Conservation (phyloP, 2,113 vertebrate species). For the Meles meles region DNA sequence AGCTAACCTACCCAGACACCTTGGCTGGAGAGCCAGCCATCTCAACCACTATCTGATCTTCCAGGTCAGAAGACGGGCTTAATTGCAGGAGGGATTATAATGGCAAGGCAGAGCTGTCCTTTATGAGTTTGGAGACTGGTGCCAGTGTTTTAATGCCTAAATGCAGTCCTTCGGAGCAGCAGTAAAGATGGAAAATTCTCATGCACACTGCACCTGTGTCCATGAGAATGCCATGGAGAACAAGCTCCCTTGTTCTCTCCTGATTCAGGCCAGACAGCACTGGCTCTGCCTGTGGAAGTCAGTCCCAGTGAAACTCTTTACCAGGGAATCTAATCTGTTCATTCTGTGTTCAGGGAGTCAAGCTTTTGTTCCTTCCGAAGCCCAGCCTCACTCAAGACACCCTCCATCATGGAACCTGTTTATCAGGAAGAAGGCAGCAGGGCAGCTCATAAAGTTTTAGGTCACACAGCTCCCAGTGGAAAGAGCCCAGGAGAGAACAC, state of each 20-base stretch:
- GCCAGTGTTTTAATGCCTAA: not conserved
- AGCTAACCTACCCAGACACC: not conserved
- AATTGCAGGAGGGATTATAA: not conserved
- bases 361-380: conserved; percentile 57
- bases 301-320: conserved; percentile 32
- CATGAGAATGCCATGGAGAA: not conserved
- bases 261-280: not conserved
- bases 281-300: not conserved
- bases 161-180: not conserved
- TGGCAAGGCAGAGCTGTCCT: fast-evolving
- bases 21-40: not conserved
- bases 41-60: not conserved
- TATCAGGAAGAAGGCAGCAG: conserved; percentile 52
- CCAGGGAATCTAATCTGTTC: conserved; percentile 53
- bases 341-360: conserved; percentile 12
- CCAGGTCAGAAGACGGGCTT: not conserved
- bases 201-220: fast-evolving
- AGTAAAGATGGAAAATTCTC: not conserved
- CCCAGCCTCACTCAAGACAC: conserved; percentile 19
- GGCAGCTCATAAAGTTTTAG: conserved; percentile 58
- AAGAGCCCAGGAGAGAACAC: conserved; percentile 45
- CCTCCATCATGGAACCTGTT: conserved; percentile 68
- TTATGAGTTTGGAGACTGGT: not conserved
- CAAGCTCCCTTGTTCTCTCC: not conserved
- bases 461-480: conserved; percentile 8